These are phyloP conservation scores for Semnornis frantzii DNA, from an alignment of 2,113 vertebrate genomes.

Conservation along the genomic window DNA sequence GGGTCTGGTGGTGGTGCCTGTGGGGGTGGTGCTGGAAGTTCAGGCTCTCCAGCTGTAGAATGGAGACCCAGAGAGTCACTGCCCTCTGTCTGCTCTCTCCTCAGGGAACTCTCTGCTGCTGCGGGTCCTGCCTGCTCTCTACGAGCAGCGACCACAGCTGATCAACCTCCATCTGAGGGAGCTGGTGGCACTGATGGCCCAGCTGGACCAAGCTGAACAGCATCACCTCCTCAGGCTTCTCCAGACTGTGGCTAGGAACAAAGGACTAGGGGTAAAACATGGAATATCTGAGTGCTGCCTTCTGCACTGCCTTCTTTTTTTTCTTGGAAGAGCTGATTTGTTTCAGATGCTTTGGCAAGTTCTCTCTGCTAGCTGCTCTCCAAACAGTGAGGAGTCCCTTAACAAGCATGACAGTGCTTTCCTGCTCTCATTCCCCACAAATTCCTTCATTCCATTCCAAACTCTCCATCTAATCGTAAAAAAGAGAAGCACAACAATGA, in stretches of 20 bases:
- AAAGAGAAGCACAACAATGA: neutral
- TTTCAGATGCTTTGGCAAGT: neutral
- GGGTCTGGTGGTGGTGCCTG: neutral
- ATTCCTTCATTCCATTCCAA: neutral
- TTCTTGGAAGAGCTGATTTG: neutral
- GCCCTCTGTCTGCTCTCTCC: neutral
- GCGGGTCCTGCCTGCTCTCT: constrained; percentile 88
- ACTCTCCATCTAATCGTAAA: neutral
- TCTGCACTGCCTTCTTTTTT: neutral
- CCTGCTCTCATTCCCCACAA: rapidly evolving
- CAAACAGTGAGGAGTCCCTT: neutral
- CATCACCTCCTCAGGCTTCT: constrained; percentile 89
- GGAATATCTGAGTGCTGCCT: neutral
- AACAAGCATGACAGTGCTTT: neutral
- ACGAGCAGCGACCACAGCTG: constrained; percentile 79
- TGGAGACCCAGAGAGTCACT: rapidly evolving
- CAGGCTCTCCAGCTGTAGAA: neutral
- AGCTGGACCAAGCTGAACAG: constrained; percentile 82
- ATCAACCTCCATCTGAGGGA: constrained; percentile 79
- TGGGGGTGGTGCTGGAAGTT: neutral
- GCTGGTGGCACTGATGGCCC: constrained; percentile 81
- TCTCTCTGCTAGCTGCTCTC: neutral
- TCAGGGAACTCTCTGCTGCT: constrained; percentile 90
- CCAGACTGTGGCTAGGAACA: constrained; percentile 82
- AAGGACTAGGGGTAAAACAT: constrained; percentile 81